phyloP scores from a whole-genome alignment of 1,140 invertebrate genomes.

The Apis mellifera region DNA sequence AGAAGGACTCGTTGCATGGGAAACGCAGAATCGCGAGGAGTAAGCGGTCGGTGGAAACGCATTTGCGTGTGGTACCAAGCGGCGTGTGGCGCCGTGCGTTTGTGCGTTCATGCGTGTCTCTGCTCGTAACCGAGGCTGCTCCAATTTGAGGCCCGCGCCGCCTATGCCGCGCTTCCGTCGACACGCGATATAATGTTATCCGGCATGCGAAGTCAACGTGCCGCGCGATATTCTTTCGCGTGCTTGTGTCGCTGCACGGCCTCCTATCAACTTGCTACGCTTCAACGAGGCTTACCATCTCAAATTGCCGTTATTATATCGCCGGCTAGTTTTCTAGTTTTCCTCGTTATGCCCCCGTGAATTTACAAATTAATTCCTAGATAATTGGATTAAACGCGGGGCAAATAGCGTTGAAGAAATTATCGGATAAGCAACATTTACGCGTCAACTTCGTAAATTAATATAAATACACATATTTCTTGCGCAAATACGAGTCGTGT shows the following conservation, averaged over 20 bases:
- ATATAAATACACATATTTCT: background rate
- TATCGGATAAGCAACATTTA: background rate
- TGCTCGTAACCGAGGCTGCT: constrained; percentile 66
- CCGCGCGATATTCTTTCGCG: constrained; percentile 41
- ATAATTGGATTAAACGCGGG: background rate
- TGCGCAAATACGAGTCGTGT: background rate
- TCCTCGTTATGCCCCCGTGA: background rate
- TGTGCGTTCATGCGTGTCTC: constrained; percentile 74
- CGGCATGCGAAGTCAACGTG: constrained; percentile 50
- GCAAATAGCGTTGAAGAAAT: background rate
- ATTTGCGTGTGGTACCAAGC: constrained; percentile 57
- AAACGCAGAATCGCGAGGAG: background rate
- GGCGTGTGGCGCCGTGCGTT: constrained; percentile 68
- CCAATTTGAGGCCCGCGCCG: constrained; percentile 67
- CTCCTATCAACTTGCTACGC: background rate
- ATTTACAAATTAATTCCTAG: background rate
- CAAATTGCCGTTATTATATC: constrained; percentile 22
- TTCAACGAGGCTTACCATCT: constrained; percentile 17
- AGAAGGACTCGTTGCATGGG: no score
- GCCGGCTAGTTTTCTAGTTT: background rate
- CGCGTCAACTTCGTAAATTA: background rate
- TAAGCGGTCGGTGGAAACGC: constrained; percentile 31
- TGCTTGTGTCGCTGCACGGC: constrained; percentile 7
- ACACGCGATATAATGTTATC: constrained; percentile 67
- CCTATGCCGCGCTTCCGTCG: constrained; percentile 63